Evolutionary conservation across 23 tunicate genomes (phyloP).

Genomic region (Botrylloides violaceus): DNA sequence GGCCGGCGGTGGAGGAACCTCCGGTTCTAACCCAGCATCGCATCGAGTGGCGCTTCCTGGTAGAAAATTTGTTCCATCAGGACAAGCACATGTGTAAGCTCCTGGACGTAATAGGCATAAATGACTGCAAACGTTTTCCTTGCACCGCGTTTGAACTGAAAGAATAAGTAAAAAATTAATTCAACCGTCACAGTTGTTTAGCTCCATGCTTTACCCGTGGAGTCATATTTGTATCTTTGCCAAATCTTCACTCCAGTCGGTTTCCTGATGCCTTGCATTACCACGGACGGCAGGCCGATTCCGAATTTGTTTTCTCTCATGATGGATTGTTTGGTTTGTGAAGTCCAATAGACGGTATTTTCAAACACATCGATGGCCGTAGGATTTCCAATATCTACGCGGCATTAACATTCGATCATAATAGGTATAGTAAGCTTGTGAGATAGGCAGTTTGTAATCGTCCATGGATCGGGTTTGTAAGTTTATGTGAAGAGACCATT

Average conservation of each 20-base stretch:
- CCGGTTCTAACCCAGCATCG: constrained; percentile 38
- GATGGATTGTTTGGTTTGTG: constrained; percentile 26
- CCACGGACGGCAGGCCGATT: constrained; percentile 31
- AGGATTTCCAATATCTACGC: constrained; percentile 49
- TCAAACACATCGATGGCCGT: constrained; percentile 60
- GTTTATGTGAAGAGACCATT: too few relatives aligned
- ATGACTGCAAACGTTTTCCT: constrained; percentile 54
- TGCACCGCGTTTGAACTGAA: constrained; percentile 54
- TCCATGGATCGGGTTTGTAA: neutral
- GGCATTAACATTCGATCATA: neutral
- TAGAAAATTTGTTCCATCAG: constrained; percentile 60
- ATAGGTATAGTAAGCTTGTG: neutral
- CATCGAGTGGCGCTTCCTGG: constrained; percentile 47
- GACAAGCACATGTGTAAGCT: constrained; percentile 75
- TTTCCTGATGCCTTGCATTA: constrained; percentile 35
- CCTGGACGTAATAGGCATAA: constrained; percentile 56
- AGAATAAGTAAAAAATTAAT: neutral
- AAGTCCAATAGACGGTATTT: constrained; percentile 73
- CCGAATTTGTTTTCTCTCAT: constrained; percentile 63
- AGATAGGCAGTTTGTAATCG: neutral
- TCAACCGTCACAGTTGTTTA: neutral
- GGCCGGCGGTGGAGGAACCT: constrained; percentile 31
- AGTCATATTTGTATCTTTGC: constrained; percentile 43
- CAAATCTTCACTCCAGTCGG: constrained; percentile 52
- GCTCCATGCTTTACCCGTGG: constrained; percentile 12